Conservation (phyloP, 2,797 vertebrate species). For the Sparidentex hasta region DNA sequence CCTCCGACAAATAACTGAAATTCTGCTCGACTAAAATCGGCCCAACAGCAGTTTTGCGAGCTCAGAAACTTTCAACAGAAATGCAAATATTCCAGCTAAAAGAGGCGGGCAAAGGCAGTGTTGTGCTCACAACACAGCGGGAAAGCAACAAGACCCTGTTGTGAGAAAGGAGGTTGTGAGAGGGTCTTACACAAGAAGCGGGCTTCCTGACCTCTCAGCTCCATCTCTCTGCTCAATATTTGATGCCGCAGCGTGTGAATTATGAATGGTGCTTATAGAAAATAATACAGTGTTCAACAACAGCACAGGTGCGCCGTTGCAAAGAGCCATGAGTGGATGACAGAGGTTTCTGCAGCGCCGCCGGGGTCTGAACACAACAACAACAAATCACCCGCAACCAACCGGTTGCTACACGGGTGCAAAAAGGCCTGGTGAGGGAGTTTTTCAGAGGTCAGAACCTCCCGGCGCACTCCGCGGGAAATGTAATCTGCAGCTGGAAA, state of each 20-base stretch:
- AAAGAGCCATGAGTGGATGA: conserved; percentile 61
- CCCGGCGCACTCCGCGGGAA: conserved; percentile 17
- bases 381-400: conserved; percentile 61
- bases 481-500: conserved; percentile 39
- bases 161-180: conserved; percentile 25
- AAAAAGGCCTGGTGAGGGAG: conserved; percentile 63
- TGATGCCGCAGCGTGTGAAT: conserved; percentile 74
- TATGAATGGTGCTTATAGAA: conserved; percentile 82
- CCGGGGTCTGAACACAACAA: conserved; percentile 54
- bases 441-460: conserved; percentile 56
- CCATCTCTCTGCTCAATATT: conserved; percentile 77
- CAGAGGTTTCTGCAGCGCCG: conserved; percentile 31
- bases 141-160: background rate
- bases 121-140: conserved; percentile 10
- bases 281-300: conserved; percentile 78
- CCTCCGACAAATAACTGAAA: conserved; percentile 9
- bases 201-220: conserved; percentile 74
- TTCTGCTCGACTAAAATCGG: background rate
- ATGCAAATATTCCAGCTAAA: background rate
- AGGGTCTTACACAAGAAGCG: conserved; percentile 37
- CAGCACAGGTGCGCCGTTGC: conserved; percentile 57
- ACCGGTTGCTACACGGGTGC: conserved; percentile 60
- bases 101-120: background rate
- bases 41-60: conserved; percentile 12
- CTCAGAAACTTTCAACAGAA: conserved; percentile 6